phyloP scores from a whole-genome alignment of 2,797 vertebrate species.

The Rhynchonycteris naso region DNA sequence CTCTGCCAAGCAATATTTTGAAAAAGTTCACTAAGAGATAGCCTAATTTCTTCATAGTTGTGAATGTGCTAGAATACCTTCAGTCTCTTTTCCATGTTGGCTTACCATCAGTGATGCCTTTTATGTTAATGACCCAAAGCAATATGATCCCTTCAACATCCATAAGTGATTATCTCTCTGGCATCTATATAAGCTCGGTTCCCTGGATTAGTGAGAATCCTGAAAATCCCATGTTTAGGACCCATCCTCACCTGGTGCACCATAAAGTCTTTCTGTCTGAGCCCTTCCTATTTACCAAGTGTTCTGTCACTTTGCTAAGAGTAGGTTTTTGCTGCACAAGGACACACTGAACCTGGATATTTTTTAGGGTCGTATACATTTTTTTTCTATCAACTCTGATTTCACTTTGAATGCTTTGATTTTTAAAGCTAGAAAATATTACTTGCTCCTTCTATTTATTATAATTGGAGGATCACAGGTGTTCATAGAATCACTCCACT shows the following conservation, averaged over 20 bases:
- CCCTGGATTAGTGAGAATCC: neutral
- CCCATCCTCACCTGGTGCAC: neutral
- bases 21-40: neutral
- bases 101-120: neutral
- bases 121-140: neutral
- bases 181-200: neutral
- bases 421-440: neutral
- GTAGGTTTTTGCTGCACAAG: neutral
- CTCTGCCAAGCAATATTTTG: neutral
- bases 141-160: neutral
- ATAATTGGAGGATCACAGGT: neutral
- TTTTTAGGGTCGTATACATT: neutral
- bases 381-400: neutral
- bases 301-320: neutral
- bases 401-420: neutral
- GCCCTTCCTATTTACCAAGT: neutral
- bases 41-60: neutral
- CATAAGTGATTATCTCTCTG: neutral
- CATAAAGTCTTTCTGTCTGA: neutral
- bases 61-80: neutral
- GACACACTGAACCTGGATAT: neutral
- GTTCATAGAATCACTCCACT: neutral
- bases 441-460: neutral
- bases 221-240: neutral
- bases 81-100: neutral